phyloP scores from a whole-genome alignment of 2,888 invertebrate genomes.

The Danaus chrysippus region DNA sequence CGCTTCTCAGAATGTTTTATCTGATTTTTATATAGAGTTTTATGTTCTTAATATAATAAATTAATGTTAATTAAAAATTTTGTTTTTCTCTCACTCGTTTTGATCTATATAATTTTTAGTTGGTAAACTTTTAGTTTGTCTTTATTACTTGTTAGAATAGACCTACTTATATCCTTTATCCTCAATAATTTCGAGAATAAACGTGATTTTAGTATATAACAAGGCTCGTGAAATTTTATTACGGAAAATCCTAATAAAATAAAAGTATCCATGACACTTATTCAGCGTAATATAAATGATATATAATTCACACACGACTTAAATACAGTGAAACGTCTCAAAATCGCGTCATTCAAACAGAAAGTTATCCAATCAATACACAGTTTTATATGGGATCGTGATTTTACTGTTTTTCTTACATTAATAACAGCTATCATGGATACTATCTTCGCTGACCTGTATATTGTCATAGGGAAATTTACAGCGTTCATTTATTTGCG shows the following conservation, averaged over 20 bases:
- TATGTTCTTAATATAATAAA: conserved; percentile 4
- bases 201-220: neutral
- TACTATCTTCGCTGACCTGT: conserved; percentile 79
- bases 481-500: conserved; percentile 75
- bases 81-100: no score
- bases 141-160: neutral
- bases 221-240: conserved; percentile 5
- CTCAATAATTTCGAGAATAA: neutral
- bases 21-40: conserved; percentile 13
- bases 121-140: no score
- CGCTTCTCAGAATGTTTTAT: conserved; percentile 31
- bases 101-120: no score
- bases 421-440: conserved; percentile 70
- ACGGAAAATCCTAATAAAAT: conserved; percentile 1
- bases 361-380: conserved; percentile 55
- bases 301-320: conserved; percentile 29
- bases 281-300: conserved; percentile 20
- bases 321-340: conserved; percentile 33
- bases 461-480: conserved; percentile 79
- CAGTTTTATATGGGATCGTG: conserved; percentile 64
- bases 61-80: conserved; percentile 13
- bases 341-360: conserved; percentile 35
- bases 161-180: neutral
- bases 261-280: conserved; percentile 18
- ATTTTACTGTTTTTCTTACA: conserved; percentile 74